Evolutionary conservation across 2,797 vertebrate species (phyloP), one percentile per base, ranked within the genome.

Genomic region (Enteromius afrohamiltoni): DNA sequence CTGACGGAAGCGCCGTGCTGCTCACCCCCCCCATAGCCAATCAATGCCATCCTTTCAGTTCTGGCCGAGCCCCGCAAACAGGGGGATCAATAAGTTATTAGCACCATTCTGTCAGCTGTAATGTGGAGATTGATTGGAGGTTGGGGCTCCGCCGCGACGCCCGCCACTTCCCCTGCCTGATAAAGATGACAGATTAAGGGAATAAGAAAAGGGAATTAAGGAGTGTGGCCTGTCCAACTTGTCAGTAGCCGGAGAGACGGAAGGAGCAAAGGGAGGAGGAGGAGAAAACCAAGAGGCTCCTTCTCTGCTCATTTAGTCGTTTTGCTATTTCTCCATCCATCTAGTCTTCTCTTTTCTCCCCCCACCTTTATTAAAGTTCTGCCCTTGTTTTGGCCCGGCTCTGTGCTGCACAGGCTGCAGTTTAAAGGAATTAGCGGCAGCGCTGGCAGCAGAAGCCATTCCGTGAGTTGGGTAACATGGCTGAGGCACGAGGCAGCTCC

Each of bases 101-200:
- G 97, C 98, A 99, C 97, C 97, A 97, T 98, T 98, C 98, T 99
- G 98, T 97, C 98, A 98, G 97, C 96, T 95, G 96, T 98, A 98
- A 99, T 98, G 97, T 97, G 96, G 94, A 97, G 97, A 99, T 98
- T 99, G 98, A 99, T 99, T 94, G 96, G 95, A 90, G 94, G 95
- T 95, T 93, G 95, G 91, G 93, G 92, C 95, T 95, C 93, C 93
- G 91, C 92, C 93, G 91, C 91, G 91, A 93, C 81, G 89, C 92
- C 89, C 94, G 92, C 94, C 95, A 94, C 93, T 96, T 94, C 93
- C 93, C 89, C 87, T 87, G 95, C 93, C 97, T 97, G 97, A 98
- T 98, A 97, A 98, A 98, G 97, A 99, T 98, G 98, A 98, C 97
- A 98, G 97, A 98, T 99, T 98, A 98, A 97, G 96, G 95, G 96